Evolutionary conservation across 2,113 vertebrate species (phyloP).

Genomic region (Clarias gariepinus): DNA sequence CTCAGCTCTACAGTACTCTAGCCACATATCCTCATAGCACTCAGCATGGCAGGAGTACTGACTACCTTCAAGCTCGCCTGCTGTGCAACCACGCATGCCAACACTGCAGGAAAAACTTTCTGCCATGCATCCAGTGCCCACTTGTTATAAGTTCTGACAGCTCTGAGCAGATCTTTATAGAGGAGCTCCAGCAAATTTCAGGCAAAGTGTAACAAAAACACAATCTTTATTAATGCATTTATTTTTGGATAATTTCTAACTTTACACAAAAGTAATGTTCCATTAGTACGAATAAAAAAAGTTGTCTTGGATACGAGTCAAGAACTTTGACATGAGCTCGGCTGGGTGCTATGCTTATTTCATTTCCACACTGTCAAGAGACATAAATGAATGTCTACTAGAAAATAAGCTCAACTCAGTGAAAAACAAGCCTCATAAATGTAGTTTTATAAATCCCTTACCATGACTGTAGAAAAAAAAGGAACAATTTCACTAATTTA

Average conservation of each 20-base stretch:
- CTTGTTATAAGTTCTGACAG: neutral
- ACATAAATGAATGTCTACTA: neutral
- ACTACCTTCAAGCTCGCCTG: neutral
- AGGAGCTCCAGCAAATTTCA: neutral
- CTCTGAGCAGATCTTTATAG: neutral
- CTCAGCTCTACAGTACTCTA: neutral
- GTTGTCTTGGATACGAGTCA: neutral
- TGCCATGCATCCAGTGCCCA: neutral
- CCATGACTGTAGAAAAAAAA: neutral
- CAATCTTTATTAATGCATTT: no score
- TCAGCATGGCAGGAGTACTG: neutral
- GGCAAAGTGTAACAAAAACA: neutral
- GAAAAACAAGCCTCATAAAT: neutral
- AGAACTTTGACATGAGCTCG: neutral
- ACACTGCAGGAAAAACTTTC: slow-evolving; percentile 15
- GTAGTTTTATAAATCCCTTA: neutral
- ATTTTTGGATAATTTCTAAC: neutral
- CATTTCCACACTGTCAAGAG: neutral
- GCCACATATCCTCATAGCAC: neutral
- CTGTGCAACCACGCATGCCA: neutral
- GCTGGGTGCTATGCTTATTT: neutral
- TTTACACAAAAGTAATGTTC: neutral
- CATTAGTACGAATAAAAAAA: neutral
- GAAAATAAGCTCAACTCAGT: neutral
- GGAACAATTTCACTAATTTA: neutral